A percentile compares a stretch with the other conserved stretches of the same genome.
Evolutionary conservation across 2,888 invertebrate genomes (phyloP).

Genomic region (Octodonta nipae): DNA sequence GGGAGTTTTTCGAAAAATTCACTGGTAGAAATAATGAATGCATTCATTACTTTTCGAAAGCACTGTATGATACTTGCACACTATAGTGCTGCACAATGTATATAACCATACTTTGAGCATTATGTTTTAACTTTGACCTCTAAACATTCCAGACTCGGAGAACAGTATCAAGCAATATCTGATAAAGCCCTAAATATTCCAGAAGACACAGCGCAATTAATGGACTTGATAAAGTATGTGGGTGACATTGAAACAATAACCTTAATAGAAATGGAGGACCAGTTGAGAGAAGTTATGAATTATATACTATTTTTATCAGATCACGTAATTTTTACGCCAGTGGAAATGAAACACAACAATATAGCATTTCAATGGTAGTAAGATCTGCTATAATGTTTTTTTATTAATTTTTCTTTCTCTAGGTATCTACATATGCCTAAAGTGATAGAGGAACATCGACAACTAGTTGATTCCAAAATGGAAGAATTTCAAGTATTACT

Average conservation of each 20-base stretch:
- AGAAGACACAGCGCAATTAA: slow-evolving; percentile 69
- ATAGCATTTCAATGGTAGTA: slow-evolving; percentile 77
- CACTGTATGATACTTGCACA: too few relatives aligned
- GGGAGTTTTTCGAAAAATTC: too few relatives aligned
- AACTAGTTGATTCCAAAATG: slow-evolving; percentile 67
- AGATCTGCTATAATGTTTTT: too few relatives aligned
- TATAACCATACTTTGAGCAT: too few relatives aligned
- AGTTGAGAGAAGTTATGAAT: slow-evolving; percentile 50
- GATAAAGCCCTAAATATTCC: slow-evolving; percentile 69
- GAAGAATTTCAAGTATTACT: slow-evolving; percentile 75
- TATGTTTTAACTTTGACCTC: too few relatives aligned
- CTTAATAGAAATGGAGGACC: slow-evolving; percentile 61
- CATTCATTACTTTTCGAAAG: too few relatives aligned
- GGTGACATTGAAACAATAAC: slow-evolving; percentile 58
- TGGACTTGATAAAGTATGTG: slow-evolving; percentile 68
- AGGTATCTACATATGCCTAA: slow-evolving; percentile 66
- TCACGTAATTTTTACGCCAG: slow-evolving; percentile 61
- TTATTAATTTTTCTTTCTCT: slow-evolving; percentile 3
- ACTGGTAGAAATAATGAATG: too few relatives aligned
- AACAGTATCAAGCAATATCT: slow-evolving; percentile 70
- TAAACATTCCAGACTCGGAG: slow-evolving; percentile 56
- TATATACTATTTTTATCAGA: slow-evolving; percentile 77
- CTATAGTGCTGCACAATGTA: too few relatives aligned
- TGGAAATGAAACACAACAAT: slow-evolving; percentile 80
- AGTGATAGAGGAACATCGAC: slow-evolving; percentile 69